Evolutionary conservation across 2,113 vertebrate species (phyloP).

Genomic region (Rhagologus leucostigma): DNA sequence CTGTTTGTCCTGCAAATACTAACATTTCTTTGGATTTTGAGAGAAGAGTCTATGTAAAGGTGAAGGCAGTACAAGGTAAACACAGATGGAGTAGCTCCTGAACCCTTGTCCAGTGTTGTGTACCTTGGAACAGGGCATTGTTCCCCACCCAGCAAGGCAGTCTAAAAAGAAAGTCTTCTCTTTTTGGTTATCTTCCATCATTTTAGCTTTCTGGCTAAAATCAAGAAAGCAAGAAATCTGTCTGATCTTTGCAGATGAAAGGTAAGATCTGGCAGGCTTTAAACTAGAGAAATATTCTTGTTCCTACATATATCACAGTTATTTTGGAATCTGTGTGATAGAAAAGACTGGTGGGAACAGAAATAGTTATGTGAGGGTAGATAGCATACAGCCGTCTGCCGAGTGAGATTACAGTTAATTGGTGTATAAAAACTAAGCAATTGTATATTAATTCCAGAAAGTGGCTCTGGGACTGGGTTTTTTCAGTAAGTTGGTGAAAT

Average conservation of each 20-base stretch:
- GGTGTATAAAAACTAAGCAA: constrained; percentile 1
- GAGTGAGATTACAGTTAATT: background rate
- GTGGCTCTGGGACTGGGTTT: background rate
- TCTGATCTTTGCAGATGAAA: constrained; percentile 5
- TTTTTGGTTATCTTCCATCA: background rate
- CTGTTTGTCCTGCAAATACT: background rate
- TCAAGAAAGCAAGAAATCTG: constrained; percentile 1
- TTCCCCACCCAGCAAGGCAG: background rate
- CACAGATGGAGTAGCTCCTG: background rate
- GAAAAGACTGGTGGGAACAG: constrained; percentile 21
- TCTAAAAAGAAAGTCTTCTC: background rate
- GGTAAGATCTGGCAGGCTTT: constrained; percentile 37
- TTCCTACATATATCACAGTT: constrained; percentile 34
- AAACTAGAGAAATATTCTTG: constrained; percentile 7
- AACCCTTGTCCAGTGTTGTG: background rate
- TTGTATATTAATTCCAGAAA: background rate
- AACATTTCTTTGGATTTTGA: background rate
- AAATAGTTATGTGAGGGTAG: constrained; percentile 42
- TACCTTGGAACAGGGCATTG: background rate
- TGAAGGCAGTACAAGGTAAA: background rate
- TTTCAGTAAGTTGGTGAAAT: background rate
- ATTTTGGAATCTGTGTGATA: constrained; percentile 22
- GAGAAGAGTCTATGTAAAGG: background rate
- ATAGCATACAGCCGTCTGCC: background rate
- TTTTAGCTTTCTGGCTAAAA: background rate